phyloP scores from a whole-genome alignment of 2,113 vertebrate genomes.

The Indri indri region DNA sequence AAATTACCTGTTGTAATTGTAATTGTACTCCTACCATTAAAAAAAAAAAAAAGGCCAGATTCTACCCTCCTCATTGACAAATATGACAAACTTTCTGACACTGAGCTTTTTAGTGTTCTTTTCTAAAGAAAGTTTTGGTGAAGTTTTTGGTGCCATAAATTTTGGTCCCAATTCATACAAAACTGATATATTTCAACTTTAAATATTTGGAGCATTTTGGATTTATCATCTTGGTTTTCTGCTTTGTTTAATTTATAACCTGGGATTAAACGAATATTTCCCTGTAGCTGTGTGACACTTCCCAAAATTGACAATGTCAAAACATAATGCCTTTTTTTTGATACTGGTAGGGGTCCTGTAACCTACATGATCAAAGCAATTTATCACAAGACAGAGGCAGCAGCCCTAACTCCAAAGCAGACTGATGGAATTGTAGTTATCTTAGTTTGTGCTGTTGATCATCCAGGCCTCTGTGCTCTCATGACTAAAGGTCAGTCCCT shows the following conservation, averaged over 20 bases:
- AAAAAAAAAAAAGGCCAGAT: background rate
- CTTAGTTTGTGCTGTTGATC: constrained; percentile 55
- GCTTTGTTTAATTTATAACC: constrained; percentile 76
- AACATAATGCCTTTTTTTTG: constrained; percentile 78
- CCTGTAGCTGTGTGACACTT: constrained; percentile 60
- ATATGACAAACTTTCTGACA: background rate
- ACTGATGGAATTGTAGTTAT: constrained; percentile 71
- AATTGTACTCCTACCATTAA: background rate
- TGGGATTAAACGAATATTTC: constrained; percentile 77
- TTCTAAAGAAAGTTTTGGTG: background rate
- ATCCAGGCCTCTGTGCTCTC: constrained; percentile 63
- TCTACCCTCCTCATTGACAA: background rate
- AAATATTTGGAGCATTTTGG: constrained; percentile 62
- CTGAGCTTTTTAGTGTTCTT: background rate
- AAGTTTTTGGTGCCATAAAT: constrained; percentile 23
- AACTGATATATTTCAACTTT: constrained; percentile 38
- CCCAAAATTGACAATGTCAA: constrained; percentile 78
- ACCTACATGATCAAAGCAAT: constrained; percentile 77
- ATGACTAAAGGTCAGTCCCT: constrained; percentile 33
- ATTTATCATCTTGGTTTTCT: constrained; percentile 66
- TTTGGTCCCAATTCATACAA: background rate
- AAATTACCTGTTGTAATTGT: background rate
- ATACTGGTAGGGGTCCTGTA: constrained; percentile 78
- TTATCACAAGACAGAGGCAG: constrained; percentile 74
- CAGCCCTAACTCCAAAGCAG: constrained; percentile 70